Evolutionary conservation across 1,140 invertebrate species (phyloP), one percentile per base, ranked within the genome.

Genomic region (Drosophila malerkotliana): DNA sequence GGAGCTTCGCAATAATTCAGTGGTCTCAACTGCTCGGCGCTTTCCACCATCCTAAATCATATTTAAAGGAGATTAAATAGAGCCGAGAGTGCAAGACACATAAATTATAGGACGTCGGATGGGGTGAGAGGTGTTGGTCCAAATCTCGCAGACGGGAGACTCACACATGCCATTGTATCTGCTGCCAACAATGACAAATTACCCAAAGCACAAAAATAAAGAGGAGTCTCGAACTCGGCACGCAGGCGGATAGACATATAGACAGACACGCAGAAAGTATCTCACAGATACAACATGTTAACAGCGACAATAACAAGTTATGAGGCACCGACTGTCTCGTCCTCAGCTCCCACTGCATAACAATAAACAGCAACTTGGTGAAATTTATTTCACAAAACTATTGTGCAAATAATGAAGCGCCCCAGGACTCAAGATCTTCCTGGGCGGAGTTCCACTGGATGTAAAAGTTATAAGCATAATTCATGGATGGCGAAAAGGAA

Each of bases 241-340:
- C 57, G 52, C 18, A 51, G 24, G 10, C 45, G 30, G 18, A 55
- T 18, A 15, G 14, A 44, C 39, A 41, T 26, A 4, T 32, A 32
- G 30, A 57, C 41, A 37, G 45, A 59, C 66, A 63, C 61, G 48
- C 49, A 41, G 52, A 77, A 80, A 85, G 77, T 81, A 85, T 80
- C 77, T 85, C 48, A 53, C 59, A 82, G 74, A 87, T 81, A 87
- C 82, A 75, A 60, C 61, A 83, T 88, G 83, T 88, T 87, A 87
- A 87, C 83, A 87, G 79, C 52, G 78, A 87, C 82, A 87, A 85
- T 78, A 85, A 85, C 83, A 85, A 87, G 78, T 82, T 88, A 88
- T 83, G 79, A 68, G 74, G 47, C 64, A 68, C 48, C 49, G 58
- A 66, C 56, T n/a, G 15, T 14, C 14, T 10, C 56, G 30, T 21